Conservation (phyloP, 2,888 invertebrate species). For the Sarcophaga subvicina region DNA sequence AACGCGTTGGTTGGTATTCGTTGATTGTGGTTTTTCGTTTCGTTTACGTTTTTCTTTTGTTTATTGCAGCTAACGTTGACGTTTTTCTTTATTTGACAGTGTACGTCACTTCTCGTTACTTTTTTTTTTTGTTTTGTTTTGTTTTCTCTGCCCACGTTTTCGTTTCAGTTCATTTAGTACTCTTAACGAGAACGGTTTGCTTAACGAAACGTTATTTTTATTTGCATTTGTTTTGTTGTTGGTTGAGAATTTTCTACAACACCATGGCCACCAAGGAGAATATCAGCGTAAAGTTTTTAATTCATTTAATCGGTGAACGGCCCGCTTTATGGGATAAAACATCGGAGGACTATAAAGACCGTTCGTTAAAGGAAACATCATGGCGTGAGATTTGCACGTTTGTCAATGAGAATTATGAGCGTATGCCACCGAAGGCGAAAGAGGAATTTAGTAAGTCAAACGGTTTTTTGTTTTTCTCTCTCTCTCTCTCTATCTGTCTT, state of each 20-base stretch:
- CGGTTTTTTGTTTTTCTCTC: background rate
- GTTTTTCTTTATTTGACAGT: slow-evolving; percentile 9
- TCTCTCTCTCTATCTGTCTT: too few species aligned
- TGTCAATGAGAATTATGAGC: slow-evolving; percentile 48
- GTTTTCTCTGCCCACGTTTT: slow-evolving; percentile 26
- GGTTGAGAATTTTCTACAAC: background rate
- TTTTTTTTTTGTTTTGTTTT: background rate
- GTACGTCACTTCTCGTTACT: background rate
- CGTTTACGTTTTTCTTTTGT: slow-evolving; percentile 41
- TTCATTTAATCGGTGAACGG: slow-evolving; percentile 54
- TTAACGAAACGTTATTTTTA: slow-evolving; percentile 16
- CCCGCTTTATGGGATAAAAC: slow-evolving; percentile 65
- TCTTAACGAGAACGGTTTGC: slow-evolving; percentile 61
- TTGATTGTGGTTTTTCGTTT: background rate
- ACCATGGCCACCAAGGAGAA: slow-evolving; percentile 40
- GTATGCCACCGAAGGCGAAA: slow-evolving; percentile 32
- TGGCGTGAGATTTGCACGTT: slow-evolving; percentile 58
- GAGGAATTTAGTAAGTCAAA: slow-evolving; percentile 51
- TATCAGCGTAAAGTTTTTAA: slow-evolving; percentile 53
- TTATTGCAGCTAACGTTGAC: background rate
- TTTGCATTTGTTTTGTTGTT: background rate
- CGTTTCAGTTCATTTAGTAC: slow-evolving; percentile 51
- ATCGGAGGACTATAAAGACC: slow-evolving; percentile 50
- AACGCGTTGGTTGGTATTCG: background rate
- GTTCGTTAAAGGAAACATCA: slow-evolving; percentile 43